A percentile compares a stretch with the other conserved stretches of the same genome.
These are phyloP conservation scores for Platycnemis pennipes DNA, from an alignment of 2,888 invertebrate species.

Conservation along the genomic window DNA sequence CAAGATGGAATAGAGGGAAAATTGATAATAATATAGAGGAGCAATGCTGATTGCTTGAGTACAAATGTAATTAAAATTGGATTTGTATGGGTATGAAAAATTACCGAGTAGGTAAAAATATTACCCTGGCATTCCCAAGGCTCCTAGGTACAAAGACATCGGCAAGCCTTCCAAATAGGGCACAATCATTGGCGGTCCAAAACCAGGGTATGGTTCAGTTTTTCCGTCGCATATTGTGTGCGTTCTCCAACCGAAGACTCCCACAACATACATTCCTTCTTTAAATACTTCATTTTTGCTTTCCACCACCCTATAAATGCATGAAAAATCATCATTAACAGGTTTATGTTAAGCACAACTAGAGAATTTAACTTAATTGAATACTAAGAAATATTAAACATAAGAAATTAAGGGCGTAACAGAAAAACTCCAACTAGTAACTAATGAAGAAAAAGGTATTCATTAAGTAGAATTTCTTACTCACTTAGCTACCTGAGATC, in stretches of 20 bases:
- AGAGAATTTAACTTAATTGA: not conserved
- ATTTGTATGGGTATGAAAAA: no score
- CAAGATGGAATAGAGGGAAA: no score
- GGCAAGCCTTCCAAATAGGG: constrained; percentile 73
- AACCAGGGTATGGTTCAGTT: constrained; percentile 73
- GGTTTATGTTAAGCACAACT: no score
- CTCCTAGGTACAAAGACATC: constrained; percentile 76
- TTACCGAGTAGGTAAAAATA: no score
- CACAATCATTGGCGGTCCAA: constrained; percentile 72
- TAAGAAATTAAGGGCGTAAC: no score
- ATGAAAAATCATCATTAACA: not conserved
- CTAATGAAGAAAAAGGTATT: not conserved
- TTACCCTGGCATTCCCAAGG: constrained; percentile 78
- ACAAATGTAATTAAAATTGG: no score
- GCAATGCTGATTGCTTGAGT: no score
- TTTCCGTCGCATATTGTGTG: constrained; percentile 81
- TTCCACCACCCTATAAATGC: constrained; percentile 83
- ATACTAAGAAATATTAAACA: not conserved
- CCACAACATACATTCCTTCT: constrained; percentile 84
- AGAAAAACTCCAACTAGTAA: not conserved
- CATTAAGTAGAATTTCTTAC: not conserved
- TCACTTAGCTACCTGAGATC: not conserved
- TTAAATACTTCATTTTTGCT: constrained; percentile 85
- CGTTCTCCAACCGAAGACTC: constrained; percentile 86
- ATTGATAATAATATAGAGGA: no score